A percentile compares a stretch with the other conserved stretches of the same genome.
Conservation (phyloP, 2,113 vertebrate genomes). For the Otolemur garnettii region DNA sequence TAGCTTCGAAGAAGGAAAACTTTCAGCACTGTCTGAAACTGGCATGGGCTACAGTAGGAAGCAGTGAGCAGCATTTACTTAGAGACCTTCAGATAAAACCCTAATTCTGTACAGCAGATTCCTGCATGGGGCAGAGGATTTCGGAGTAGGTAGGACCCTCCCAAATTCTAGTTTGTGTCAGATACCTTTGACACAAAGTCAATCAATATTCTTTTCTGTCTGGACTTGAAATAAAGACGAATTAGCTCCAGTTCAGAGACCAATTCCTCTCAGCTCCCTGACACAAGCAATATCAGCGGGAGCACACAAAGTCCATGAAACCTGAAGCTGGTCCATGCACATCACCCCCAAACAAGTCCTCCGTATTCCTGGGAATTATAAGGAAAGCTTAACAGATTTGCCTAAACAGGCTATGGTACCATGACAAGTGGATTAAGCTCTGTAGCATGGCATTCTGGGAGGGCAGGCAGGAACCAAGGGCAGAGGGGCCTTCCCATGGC, state of each 20-base stretch:
- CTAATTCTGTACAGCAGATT: not conserved
- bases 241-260: not conserved
- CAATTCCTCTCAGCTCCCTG: not conserved
- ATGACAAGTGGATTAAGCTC: not conserved
- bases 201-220: not conserved
- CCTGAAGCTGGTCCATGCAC: not conserved
- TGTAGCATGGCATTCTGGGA: not conserved
- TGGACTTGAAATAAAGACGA: constrained; percentile 29
- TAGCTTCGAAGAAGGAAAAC: not conserved
- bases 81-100: not conserved
- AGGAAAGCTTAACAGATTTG: not conserved
- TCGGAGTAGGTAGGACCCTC: not conserved
- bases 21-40: not conserved
- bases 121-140: not conserved
- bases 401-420: not conserved
- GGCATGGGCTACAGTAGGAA: not conserved
- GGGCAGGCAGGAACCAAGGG: not conserved
- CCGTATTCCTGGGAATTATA: constrained; percentile 42
- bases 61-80: not conserved
- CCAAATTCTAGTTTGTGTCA: not conserved
- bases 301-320: not conserved
- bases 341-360: not conserved
- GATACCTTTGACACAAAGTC: not conserved
- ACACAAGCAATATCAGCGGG: constrained; percentile 24
- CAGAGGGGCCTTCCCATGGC: not conserved